Evolutionary conservation across 2,888 invertebrate genomes (phyloP).

Genomic region (Synanthedon myopaeformis): DNA sequence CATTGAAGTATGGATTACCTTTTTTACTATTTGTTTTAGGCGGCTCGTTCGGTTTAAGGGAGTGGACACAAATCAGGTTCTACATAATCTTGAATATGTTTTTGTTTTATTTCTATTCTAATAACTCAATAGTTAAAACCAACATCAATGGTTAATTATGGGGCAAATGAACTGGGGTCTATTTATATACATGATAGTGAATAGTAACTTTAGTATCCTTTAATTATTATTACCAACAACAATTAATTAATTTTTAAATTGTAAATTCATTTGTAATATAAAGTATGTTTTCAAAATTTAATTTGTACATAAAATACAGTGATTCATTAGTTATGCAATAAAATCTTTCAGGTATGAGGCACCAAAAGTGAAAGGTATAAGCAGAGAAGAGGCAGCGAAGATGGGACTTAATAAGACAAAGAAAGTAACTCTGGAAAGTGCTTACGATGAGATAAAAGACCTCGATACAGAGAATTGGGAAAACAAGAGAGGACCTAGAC

Average conservation of each 20-base stretch:
- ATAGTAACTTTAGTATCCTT: too few relatives aligned
- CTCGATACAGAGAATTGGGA: constrained; percentile 87
- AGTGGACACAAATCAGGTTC: constrained; percentile 81
- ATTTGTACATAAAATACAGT: too few relatives aligned
- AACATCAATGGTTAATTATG: too few relatives aligned
- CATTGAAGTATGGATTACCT: constrained; percentile 76
- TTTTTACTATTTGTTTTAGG: constrained; percentile 79
- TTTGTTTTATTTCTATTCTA: too few relatives aligned
- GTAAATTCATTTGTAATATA: too few relatives aligned
- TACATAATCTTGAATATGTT: too few relatives aligned
- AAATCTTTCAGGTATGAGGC: constrained; percentile 65
- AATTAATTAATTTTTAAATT: too few relatives aligned
- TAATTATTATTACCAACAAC: too few relatives aligned
- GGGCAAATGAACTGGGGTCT: too few relatives aligned
- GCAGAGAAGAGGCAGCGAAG: constrained; percentile 75
- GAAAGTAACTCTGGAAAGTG: constrained; percentile 79
- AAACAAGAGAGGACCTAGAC: constrained; percentile 85
- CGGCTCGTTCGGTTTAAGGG: constrained; percentile 80
- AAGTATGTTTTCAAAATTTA: too few relatives aligned
- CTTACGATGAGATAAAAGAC: constrained; percentile 79
- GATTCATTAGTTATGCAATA: not conserved
- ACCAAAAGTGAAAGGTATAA: constrained; percentile 67
- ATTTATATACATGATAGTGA: too few relatives aligned
- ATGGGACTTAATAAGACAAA: constrained; percentile 75
- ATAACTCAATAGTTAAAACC: too few relatives aligned